These are phyloP conservation scores for Osmerus mordax DNA, from an alignment of 2,113 vertebrate genomes.

Conservation along the genomic window DNA sequence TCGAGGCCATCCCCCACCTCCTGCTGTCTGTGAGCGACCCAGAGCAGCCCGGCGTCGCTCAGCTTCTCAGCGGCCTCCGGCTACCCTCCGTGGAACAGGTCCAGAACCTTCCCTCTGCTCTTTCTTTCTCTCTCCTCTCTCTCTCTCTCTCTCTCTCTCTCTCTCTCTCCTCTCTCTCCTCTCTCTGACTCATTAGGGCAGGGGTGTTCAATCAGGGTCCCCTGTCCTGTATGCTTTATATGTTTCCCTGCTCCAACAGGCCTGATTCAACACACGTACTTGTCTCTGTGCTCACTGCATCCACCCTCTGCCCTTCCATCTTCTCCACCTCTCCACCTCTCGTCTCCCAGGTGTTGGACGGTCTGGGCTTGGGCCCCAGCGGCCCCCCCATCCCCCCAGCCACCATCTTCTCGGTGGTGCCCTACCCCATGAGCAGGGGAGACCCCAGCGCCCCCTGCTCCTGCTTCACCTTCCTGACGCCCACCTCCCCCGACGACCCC, in stretches of 20 bases:
- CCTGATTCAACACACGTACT: neutral
- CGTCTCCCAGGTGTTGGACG: conserved; percentile 74
- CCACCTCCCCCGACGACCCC: conserved; percentile 1
- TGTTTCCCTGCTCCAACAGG: neutral
- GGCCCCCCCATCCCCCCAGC: conserved; percentile 75
- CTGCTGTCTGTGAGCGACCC: conserved; percentile 59
- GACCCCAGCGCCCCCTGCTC: conserved; percentile 35
- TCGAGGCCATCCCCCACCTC: conserved; percentile 71
- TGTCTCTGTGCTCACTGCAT: neutral
- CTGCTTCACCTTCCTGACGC: conserved; percentile 73
- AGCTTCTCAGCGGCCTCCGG: conserved; percentile 59
- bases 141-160: too few species aligned
- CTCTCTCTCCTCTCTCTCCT: neutral
- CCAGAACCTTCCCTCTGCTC: too few species aligned
- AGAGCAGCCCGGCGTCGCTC: conserved; percentile 36
- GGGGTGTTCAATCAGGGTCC: too few species aligned
- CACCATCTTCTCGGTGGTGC: conserved; percentile 72
- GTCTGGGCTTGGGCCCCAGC: conserved; percentile 73
- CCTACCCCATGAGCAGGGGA: conserved; percentile 68
- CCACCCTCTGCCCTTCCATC: conserved; percentile 1
- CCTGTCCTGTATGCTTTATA: too few species aligned
- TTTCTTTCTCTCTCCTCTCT: too few species aligned
- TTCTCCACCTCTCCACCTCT: conserved; percentile 23
- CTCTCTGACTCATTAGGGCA: too few species aligned
- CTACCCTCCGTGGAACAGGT: conserved; percentile 77